Percentiles rank a stretch among this genome's conserved stretches.
phyloP scores from a whole-genome alignment of 2,113 vertebrate species.

The Rhinolophus ferrumequinum region DNA sequence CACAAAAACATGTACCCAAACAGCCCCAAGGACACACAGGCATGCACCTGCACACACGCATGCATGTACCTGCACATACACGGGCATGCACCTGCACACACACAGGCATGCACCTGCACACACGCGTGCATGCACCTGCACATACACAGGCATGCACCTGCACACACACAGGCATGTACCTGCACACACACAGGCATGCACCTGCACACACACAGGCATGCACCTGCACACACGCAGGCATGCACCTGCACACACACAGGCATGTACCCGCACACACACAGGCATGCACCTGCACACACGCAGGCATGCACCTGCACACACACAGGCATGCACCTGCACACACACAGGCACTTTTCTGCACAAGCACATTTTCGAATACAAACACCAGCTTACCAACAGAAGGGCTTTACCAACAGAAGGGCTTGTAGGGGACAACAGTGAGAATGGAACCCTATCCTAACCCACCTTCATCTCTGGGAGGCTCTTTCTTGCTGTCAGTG shows the following conservation, averaged over 20 bases:
- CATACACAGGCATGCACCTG: accelerated
- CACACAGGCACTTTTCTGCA: accelerated
- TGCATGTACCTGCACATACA: too few species aligned
- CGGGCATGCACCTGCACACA: too few species aligned
- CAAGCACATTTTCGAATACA: neutral
- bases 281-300: accelerated
- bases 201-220: accelerated
- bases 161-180: accelerated
- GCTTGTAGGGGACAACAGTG: neutral
- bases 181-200: accelerated
- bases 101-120: accelerated
- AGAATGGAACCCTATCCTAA: neutral
- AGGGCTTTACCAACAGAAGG: neutral
- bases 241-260: too few species aligned
- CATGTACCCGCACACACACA: accelerated
- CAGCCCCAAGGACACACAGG: accelerated
- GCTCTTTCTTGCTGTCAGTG: neutral
- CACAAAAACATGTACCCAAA: accelerated
- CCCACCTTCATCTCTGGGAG: neutral
- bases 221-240: too few species aligned
- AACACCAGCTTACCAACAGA: neutral
- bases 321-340: too few species aligned
- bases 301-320: too few species aligned
- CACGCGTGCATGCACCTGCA: too few species aligned
- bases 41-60: accelerated